These are phyloP conservation scores for Mesitornis unicolor DNA, from an alignment of 2,113 vertebrate species.

Conservation along the genomic window DNA sequence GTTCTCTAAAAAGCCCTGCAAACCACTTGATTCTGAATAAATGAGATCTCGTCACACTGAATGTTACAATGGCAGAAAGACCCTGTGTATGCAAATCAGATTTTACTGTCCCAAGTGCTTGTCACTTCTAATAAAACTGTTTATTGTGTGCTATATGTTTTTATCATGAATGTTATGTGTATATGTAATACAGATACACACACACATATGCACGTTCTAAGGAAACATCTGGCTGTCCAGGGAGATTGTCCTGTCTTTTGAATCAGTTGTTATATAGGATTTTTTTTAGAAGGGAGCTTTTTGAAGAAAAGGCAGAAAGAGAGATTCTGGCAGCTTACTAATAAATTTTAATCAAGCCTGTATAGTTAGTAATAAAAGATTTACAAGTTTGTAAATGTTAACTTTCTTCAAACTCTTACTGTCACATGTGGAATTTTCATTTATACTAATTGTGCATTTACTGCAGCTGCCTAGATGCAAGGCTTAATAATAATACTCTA, in stretches of 20 bases:
- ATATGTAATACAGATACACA: background rate
- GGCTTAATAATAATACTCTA: background rate
- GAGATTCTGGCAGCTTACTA: conserved; percentile 26
- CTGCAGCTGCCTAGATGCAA: background rate
- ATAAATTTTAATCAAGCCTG: conserved; percentile 56
- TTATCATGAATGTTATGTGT: background rate
- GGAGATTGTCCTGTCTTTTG: background rate
- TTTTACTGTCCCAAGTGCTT: conserved; percentile 9
- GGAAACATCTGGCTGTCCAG: background rate
- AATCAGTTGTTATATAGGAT: background rate
- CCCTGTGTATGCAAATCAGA: conserved; percentile 4
- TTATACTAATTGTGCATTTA: conserved; percentile 30
- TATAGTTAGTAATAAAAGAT: conserved; percentile 59
- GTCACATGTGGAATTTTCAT: conserved; percentile 19
- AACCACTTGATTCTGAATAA: background rate
- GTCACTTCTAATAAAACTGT: background rate
- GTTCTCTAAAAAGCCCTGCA: background rate
- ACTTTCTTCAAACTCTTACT: conserved; percentile 40
- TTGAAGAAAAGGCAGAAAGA: background rate
- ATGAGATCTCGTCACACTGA: background rate
- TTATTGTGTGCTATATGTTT: background rate
- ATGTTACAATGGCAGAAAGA: conserved; percentile 4
- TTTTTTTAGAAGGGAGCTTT: background rate
- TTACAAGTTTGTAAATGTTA: conserved; percentile 55
- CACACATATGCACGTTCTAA: background rate